Percentiles rank a stretch among this genome's conserved stretches.
Conservation (phyloP, 2,888 invertebrate species). For the Agonopterix subpropinquella region DNA sequence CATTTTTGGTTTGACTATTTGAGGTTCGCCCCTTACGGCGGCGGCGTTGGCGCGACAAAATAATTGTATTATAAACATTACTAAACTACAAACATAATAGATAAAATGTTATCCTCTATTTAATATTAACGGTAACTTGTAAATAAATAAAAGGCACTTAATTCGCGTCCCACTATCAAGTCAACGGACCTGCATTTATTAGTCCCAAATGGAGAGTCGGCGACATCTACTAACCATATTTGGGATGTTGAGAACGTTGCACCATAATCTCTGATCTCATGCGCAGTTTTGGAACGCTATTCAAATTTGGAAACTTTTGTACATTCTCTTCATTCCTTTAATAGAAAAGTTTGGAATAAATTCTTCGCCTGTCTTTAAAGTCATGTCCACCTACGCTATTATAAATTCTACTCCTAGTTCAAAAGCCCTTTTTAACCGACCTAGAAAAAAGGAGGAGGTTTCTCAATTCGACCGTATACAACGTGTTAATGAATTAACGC, state of each 20-base stretch:
- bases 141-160: background rate
- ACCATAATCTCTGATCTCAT: constrained; percentile 37
- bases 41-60: too few relatives aligned
- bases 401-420: background rate
- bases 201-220: constrained; percentile 29
- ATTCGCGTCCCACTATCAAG: constrained; percentile 18
- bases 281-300: constrained; percentile 19
- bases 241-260: constrained; percentile 33
- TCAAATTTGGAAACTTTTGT: constrained; percentile 5
- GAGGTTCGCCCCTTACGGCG: too few relatives aligned
- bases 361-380: background rate
- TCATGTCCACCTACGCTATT: background rate
- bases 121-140: too few relatives aligned
- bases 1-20: too few relatives aligned
- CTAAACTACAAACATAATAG: too few relatives aligned
- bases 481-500: too few relatives aligned
- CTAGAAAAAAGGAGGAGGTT: too few relatives aligned
- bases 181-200: constrained; percentile 35
- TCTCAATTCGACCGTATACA: too few relatives aligned
- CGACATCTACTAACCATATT: constrained; percentile 35
- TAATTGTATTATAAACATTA: too few relatives aligned
- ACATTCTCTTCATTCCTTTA: background rate
- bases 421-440: too few relatives aligned
- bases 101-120: too few relatives aligned
- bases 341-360: background rate